A percentile compares a stretch with the other conserved stretches of the same genome.
Conservation (phyloP, 2,797 vertebrate species). For the Phyllotis vaccarum region DNA sequence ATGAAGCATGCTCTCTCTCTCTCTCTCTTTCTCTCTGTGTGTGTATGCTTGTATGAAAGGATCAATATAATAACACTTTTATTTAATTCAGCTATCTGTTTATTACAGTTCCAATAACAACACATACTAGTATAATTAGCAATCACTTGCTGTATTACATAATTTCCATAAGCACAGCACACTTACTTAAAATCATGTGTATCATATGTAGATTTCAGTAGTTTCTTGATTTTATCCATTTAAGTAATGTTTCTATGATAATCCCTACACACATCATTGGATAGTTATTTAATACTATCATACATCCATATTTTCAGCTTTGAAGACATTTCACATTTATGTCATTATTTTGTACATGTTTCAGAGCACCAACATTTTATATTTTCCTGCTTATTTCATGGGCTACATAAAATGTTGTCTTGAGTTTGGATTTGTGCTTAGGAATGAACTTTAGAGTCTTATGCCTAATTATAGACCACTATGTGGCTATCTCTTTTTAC, state of each 20-base stretch:
- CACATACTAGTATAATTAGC: not conserved
- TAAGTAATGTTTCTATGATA: fast-evolving
- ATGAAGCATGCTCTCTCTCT: not conserved
- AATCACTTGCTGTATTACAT: not conserved
- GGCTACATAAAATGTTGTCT: not conserved
- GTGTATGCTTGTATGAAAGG: not conserved
- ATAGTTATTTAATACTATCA: not conserved
- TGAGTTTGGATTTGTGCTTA: constrained; percentile 38
- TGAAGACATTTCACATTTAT: not conserved
- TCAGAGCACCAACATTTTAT: not conserved
- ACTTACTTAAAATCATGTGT: not conserved
- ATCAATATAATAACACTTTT: not conserved
- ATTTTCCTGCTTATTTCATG: constrained; percentile 18
- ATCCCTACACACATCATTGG: not conserved
- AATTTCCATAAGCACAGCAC: not conserved
- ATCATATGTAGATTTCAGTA: not conserved
- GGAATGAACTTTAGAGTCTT: constrained; percentile 13
- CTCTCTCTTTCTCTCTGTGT: no score
- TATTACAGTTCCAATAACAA: not conserved
- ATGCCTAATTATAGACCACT: not conserved
- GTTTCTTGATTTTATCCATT: not conserved
- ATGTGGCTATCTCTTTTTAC: not conserved
- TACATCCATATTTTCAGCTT: not conserved
- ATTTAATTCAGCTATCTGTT: not conserved
- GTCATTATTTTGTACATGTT: not conserved